These are phyloP conservation scores for Thymelicus lineola DNA, from an alignment of 2,888 invertebrate genomes.

Conservation along the genomic window DNA sequence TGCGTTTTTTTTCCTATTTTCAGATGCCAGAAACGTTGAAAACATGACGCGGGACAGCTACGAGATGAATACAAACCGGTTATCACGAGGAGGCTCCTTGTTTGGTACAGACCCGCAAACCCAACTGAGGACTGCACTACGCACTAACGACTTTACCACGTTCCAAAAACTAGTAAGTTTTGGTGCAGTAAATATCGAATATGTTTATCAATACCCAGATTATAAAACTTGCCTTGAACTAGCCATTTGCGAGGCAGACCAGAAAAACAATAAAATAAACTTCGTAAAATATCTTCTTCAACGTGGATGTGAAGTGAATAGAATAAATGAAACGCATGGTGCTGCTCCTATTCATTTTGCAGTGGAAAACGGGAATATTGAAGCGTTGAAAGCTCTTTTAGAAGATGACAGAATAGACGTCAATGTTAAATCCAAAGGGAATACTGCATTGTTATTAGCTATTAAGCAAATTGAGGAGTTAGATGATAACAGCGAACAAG, in stretches of 20 bases:
- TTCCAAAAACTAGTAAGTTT: slow-evolving; percentile 80
- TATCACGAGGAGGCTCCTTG: slow-evolving; percentile 73
- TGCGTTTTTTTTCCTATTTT: slow-evolving; percentile 54
- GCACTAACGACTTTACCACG: slow-evolving; percentile 78
- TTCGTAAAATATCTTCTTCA: slow-evolving; percentile 85
- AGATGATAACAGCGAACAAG: slow-evolving; percentile 74
- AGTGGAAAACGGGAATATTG: slow-evolving; percentile 80
- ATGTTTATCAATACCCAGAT: slow-evolving; percentile 84
- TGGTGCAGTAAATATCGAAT: slow-evolving; percentile 80
- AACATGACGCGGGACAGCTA: slow-evolving; percentile 76
- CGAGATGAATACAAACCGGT: slow-evolving; percentile 75
- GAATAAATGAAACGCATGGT: slow-evolving; percentile 81
- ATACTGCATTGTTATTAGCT: slow-evolving; percentile 81
- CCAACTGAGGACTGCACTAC: slow-evolving; percentile 80
- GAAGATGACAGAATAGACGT: slow-evolving; percentile 78
- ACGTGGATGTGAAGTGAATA: slow-evolving; percentile 86
- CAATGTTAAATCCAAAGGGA: slow-evolving; percentile 79
- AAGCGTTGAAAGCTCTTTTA: slow-evolving; percentile 76
- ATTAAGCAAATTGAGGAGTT: slow-evolving; percentile 80
- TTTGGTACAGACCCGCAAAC: slow-evolving; percentile 78
- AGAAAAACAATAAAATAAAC: slow-evolving; percentile 76
- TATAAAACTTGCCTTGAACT: slow-evolving; percentile 86
- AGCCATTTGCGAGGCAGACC: slow-evolving; percentile 80
- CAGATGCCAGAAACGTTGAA: slow-evolving; percentile 76
- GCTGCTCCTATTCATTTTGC: slow-evolving; percentile 89